Evolutionary conservation across 1,140 invertebrate genomes (phyloP).

Genomic region (Gonatopus flavifemur): DNA sequence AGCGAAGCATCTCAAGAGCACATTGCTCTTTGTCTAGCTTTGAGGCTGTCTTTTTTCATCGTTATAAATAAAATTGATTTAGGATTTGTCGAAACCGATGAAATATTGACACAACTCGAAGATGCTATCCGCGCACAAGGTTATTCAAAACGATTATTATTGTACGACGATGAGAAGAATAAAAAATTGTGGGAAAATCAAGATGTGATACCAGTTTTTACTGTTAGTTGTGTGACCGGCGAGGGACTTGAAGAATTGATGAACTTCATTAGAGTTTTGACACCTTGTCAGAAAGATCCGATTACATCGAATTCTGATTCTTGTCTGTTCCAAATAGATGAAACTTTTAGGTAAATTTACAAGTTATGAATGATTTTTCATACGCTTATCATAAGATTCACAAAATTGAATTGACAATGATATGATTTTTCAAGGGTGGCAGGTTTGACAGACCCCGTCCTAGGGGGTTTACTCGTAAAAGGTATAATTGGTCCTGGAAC

Average conservation of each 20-base stretch:
- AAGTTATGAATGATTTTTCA: background rate
- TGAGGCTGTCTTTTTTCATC: slow-evolving; percentile 88
- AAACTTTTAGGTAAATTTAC: slow-evolving; percentile 72
- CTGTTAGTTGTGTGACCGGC: slow-evolving; percentile 93
- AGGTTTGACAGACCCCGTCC: slow-evolving; percentile 74
- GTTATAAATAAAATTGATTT: slow-evolving; percentile 90
- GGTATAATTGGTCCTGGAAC: slow-evolving; percentile 86
- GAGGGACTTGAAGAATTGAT: slow-evolving; percentile 78
- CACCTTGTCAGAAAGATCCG: slow-evolving; percentile 40
- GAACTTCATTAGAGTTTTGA: slow-evolving; percentile 64
- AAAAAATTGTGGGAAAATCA: slow-evolving; percentile 65
- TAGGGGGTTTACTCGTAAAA: slow-evolving; percentile 82
- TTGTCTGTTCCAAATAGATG: slow-evolving; percentile 90
- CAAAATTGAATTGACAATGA: background rate
- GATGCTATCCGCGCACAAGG: slow-evolving; percentile 65
- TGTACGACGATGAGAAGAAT: slow-evolving; percentile 74
- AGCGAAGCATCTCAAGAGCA: slow-evolving; percentile 72
- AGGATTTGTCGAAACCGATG: slow-evolving; percentile 52
- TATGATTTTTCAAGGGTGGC: slow-evolving; percentile 59
- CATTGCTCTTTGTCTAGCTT: slow-evolving; percentile 76
- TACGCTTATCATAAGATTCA: background rate
- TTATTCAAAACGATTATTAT: slow-evolving; percentile 69
- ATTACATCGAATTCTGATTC: slow-evolving; percentile 60
- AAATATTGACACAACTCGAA: slow-evolving; percentile 66
- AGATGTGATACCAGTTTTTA: slow-evolving; percentile 84